Evolutionary conservation across 2,113 vertebrate species (phyloP).

Genomic region (Microtus richardsoni): DNA sequence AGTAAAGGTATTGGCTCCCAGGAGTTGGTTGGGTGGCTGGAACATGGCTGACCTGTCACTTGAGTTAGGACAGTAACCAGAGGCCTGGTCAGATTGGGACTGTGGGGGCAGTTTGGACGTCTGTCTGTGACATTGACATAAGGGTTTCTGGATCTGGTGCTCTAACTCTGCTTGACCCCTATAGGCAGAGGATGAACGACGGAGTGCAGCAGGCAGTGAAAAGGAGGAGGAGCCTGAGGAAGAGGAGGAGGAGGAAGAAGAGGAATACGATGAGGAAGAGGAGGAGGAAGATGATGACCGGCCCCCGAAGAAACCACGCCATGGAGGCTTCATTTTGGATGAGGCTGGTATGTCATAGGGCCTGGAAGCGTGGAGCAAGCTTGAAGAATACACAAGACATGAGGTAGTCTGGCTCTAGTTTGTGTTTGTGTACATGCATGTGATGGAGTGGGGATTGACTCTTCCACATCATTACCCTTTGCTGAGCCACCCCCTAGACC

Average conservation of each 20-base stretch:
- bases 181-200: slow-evolving; percentile 89
- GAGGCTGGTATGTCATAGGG: slow-evolving; percentile 90
- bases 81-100: not conserved
- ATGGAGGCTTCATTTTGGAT: slow-evolving; percentile 95
- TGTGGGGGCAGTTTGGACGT: not conserved
- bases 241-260: slow-evolving; percentile 87
- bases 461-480: too few species aligned
- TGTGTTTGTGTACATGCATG: not conserved
- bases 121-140: not conserved
- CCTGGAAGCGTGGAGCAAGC: not conserved
- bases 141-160: not conserved
- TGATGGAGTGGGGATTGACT: too few species aligned
- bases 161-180: not conserved
- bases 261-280: slow-evolving; percentile 95
- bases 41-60: not conserved
- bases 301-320: slow-evolving; percentile 92
- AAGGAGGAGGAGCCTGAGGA: slow-evolving; percentile 94
- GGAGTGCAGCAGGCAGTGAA: slow-evolving; percentile 92
- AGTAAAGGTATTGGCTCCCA: not conserved
- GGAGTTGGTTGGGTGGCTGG: not conserved
- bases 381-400: too few species aligned
- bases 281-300: slow-evolving; percentile 95
- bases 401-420: not conserved
- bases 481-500: not conserved
- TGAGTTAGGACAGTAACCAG: not conserved